Percentiles rank a stretch among this genome's conserved stretches.
These are phyloP conservation scores for Porites divaricata DNA, from an alignment of 92 coral and sea anemone species.

Conservation along the genomic window DNA sequence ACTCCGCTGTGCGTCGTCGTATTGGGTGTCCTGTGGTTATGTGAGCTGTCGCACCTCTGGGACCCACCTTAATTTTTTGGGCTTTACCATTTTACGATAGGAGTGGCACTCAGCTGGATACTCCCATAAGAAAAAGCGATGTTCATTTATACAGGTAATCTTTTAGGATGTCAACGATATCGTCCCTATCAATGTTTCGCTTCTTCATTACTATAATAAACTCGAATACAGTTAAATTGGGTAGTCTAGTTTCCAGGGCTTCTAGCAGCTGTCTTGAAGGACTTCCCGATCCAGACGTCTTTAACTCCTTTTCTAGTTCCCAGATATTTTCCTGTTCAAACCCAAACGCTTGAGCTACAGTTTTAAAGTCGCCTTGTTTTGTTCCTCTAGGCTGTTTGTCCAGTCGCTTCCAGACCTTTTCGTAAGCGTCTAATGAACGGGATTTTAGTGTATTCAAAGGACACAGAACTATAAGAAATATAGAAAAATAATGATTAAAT, in stretches of 20 bases:
- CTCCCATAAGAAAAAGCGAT: background rate
- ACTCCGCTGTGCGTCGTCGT: no score
- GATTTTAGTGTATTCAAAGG: background rate
- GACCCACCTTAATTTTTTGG: no score
- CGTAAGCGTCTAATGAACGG: background rate
- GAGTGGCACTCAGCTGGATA: no score
- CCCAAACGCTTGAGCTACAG: constrained; percentile 11
- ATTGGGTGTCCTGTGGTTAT: no score
- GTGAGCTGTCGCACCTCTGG: no score
- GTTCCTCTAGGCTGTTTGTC: constrained; percentile 20
- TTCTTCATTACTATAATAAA: constrained; percentile 16
- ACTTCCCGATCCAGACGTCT: constrained; percentile 13
- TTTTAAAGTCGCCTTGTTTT: constrained; percentile 16
- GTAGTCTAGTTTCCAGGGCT: constrained; percentile 14
- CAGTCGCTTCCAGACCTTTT: constrained; percentile 32
- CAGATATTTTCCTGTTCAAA: constrained; percentile 18
- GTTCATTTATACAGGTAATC: background rate
- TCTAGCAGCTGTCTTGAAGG: constrained; percentile 30
- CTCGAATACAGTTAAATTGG: constrained; percentile 21
- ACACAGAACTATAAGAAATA: constrained; percentile 4
- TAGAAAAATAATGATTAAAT: no score
- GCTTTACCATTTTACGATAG: no score
- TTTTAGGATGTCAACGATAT: background rate
- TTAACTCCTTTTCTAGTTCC: constrained; percentile 32
- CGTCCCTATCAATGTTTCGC: constrained; percentile 9